Base-by-base conservation (phyloP, 2,888 invertebrate species). In the Rhingia rostrata region DNA sequence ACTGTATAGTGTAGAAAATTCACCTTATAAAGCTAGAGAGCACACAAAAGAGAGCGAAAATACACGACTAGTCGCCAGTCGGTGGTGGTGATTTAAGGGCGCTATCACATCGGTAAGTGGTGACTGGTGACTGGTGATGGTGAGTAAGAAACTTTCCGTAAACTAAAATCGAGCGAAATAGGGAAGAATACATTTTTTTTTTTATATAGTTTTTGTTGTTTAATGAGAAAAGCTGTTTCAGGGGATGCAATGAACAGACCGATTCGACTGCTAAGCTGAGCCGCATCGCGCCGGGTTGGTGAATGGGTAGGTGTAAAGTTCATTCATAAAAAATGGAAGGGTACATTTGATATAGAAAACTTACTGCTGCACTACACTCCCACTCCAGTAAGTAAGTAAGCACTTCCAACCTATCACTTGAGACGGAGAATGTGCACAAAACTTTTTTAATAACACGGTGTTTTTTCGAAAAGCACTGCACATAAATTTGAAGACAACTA, bases 221-320 rank as follows among this genome's bases (percentile, higher is more conserved):
- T 22, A 70, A 82, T 67, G 61, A 83, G 45, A 83, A 83, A 73
- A 78, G 66, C 82, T 74, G 67, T 58, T 67, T 43, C 12, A 58
- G 63, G 69, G 79, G 69, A 64, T 60, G 79, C 73, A 82, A 63
- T 69, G 74, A 37, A 80, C 51, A 61, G 41, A 74, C 56, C 54
- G 60, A 22, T 2, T 22, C 22, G 22, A 22, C 22, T 22, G 22
- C 22, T 1, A n/a, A 22, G 22, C 2, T 22, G 22, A 22, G 2
- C 22, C 22, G 22, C 22, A 22, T 22, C 22, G 22, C 61, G 53
- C 35, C 41, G 58, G 32, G 35, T 35, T 58, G 67, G 9, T 41
- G 49, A 83, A 70, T 84, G 80, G n/a, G n/a, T 84, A 74, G 70
- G 84, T 84, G 74, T 74, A 80, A 80, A 60, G 70, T 84, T 84